These are phyloP conservation scores for Cygnus atratus DNA, from an alignment of 2,113 vertebrate species.

Conservation along the genomic window DNA sequence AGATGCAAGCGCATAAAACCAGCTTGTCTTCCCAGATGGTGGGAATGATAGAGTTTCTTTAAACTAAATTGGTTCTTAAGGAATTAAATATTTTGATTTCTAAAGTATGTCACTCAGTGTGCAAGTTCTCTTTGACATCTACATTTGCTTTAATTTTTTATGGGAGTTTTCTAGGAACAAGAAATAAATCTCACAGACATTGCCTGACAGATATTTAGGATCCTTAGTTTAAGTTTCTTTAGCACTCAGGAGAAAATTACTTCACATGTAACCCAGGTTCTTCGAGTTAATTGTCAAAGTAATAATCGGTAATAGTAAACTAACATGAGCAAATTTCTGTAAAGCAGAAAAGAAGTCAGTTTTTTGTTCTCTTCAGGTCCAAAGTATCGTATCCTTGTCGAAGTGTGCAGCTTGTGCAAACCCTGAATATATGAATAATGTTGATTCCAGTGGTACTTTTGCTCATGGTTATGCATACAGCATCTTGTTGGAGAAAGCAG, in stretches of 20 bases:
- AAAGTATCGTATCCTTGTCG: accelerated
- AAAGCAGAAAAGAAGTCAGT: background rate
- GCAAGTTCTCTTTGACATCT: background rate
- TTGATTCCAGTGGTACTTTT: background rate
- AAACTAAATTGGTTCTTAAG: background rate
- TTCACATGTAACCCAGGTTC: background rate
- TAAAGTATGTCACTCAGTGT: background rate
- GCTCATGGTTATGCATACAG: accelerated
- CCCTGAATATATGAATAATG: background rate
- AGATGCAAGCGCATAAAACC: background rate
- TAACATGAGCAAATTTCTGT: background rate
- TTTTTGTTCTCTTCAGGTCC: background rate
- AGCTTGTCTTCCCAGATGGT: background rate
- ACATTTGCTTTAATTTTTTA: background rate
- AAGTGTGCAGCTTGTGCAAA: background rate
- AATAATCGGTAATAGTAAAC: background rate
- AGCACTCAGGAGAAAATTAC: background rate
- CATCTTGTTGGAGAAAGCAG: background rate
- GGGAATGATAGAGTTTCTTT: background rate
- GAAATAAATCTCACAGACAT: background rate
- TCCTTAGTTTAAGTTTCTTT: background rate
- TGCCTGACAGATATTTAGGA: background rate
- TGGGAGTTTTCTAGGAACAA: background rate
- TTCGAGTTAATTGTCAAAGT: background rate
- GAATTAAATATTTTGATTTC: background rate